Evolutionary conservation across 2,888 invertebrate genomes (phyloP).

Genomic region (Bibio marci): DNA sequence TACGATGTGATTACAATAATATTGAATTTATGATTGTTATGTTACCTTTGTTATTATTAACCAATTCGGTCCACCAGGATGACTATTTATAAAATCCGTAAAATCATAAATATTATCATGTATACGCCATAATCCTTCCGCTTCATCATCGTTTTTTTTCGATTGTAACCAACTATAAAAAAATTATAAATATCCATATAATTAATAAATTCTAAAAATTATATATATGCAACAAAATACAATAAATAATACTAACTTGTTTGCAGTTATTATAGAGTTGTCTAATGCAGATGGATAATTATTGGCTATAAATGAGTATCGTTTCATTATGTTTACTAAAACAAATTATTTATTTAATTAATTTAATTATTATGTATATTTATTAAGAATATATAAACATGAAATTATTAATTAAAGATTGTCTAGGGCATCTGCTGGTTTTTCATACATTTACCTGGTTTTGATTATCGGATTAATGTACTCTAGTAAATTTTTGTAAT

Average conservation of each 20-base stretch:
- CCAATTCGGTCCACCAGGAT: conserved; percentile 79
- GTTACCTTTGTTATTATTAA: conserved; percentile 38
- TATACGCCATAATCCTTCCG: conserved; percentile 64
- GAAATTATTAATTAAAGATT: too few species aligned
- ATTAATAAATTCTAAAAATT: neutral
- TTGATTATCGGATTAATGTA: too few species aligned
- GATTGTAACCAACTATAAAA: conserved; percentile 40
- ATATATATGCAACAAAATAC: too few species aligned
- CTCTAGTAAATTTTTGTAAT: too few species aligned
- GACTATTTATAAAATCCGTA: conserved; percentile 52
- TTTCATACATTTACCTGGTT: too few species aligned
- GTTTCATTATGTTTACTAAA: too few species aligned
- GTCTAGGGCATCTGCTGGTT: too few species aligned
- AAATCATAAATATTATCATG: conserved; percentile 70
- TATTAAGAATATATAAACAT: too few species aligned
- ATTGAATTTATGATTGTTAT: neutral
- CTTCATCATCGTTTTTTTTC: conserved; percentile 48
- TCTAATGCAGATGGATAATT: conserved; percentile 3
- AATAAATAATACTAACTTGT: too few species aligned
- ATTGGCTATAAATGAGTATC: conserved; percentile 2
- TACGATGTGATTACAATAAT: neutral
- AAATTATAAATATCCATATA: conserved; percentile 3
- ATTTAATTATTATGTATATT: too few species aligned
- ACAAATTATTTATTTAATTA: too few species aligned
- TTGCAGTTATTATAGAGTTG: too few species aligned